These are phyloP conservation scores for Podarcis siculus DNA, from an alignment of 2,797 vertebrate genomes.

Conservation along the genomic window DNA sequence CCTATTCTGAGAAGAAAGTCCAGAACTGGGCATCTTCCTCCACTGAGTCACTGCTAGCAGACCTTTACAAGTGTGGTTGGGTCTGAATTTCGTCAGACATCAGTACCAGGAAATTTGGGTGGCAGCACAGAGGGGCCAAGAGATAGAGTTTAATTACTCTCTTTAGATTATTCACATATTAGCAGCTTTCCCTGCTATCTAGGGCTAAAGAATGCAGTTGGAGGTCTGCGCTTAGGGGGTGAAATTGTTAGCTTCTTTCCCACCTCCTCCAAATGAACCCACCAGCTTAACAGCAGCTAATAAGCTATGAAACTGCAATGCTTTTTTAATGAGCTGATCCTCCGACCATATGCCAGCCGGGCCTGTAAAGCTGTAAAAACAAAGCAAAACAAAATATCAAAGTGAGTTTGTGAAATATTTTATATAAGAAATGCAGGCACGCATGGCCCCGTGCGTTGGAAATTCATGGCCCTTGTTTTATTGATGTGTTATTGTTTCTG, in stretches of 20 bases:
- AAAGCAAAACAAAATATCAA: not conserved
- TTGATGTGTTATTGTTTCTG: constrained; percentile 56
- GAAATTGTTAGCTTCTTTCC: not conserved
- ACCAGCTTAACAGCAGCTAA: constrained; percentile 60
- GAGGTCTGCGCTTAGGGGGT: not conserved
- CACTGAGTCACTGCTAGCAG: no score
- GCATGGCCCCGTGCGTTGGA: constrained; percentile 55
- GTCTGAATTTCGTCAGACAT: no score
- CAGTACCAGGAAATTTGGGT: no score
- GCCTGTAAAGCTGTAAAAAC: not conserved
- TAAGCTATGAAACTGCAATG: constrained; percentile 58
- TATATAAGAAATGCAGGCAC: constrained; percentile 56
- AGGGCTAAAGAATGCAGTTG: not conserved
- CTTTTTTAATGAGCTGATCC: constrained; percentile 66
- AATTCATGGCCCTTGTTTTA: constrained; percentile 61
- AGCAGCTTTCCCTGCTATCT: not conserved
- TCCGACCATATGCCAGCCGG: constrained; percentile 60
- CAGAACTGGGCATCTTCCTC: no score
- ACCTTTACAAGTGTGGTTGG: no score
- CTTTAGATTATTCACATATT: not conserved
- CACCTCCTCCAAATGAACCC: constrained; percentile 37
- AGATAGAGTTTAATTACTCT: not conserved
- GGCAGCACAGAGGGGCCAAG: no score
- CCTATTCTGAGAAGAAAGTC: no score
- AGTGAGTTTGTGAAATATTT: constrained; percentile 13